Conservation (phyloP, 2,797 vertebrate genomes). For the Chaenodraco wilsoni region DNA sequence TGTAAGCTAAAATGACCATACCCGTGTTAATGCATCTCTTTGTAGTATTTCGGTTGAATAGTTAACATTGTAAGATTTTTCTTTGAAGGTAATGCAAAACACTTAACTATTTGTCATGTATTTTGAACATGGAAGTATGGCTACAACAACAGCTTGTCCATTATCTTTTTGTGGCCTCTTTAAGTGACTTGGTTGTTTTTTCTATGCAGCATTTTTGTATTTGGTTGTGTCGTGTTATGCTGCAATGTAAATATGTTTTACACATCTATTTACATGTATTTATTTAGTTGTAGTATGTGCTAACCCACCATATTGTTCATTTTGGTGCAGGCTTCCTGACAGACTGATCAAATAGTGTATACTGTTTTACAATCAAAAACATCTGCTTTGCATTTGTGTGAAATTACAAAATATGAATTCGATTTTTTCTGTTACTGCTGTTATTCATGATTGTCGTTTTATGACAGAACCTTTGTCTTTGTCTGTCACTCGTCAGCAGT, state of each 20-base stretch:
- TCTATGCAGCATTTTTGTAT: background rate
- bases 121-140: background rate
- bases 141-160: background rate
- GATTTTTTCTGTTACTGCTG: conserved; percentile 2
- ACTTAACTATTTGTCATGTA: too few species aligned
- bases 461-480: conserved; percentile 26
- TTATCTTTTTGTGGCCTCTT: background rate
- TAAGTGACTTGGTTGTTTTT: background rate
- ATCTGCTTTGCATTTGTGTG: conserved; percentile 38
- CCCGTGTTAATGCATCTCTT: too few species aligned
- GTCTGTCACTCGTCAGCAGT: conserved; percentile 4
- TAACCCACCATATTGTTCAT: conserved; percentile 1
- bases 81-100: too few species aligned
- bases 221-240: background rate
- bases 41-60: too few species aligned
- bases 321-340: conserved; percentile 4
- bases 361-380: conserved; percentile 10
- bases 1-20: too few species aligned
- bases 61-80: too few species aligned
- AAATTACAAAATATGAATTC: conserved; percentile 34
- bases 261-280: conserved; percentile 1
- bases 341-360: conserved; percentile 21
- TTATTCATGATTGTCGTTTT: conserved; percentile 6
- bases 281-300: background rate
- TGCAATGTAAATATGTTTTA: background rate